Base-by-base conservation (phyloP, 2,797 vertebrate species). In the Aphelocoma californica region DNA sequence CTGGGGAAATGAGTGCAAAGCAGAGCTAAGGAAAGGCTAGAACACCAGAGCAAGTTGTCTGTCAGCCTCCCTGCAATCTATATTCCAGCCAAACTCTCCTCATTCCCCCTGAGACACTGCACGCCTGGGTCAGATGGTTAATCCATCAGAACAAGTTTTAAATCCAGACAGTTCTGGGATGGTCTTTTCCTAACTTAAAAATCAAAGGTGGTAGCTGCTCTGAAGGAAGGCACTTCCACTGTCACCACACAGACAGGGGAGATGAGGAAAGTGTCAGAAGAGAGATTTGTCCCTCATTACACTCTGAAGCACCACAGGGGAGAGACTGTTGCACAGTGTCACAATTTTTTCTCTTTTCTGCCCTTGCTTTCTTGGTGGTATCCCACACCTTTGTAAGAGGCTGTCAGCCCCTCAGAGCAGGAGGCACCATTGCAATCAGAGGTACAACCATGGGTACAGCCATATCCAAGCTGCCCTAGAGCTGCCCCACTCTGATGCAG, bases 321-420 rank as follows among this genome's bases (percentile, higher is more conserved):
- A 82, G 18, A 1, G 3, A 56, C 26, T 32, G 42, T 65, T 32
- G 36, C 34, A 64, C 1, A 0, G 14, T 12, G 40, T 3, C 4
- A 26, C 28, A 51, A 61, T 51, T 36, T 83, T 62, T 48, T 42
- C 34, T 75, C 13, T 70, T 86, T 83, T 78, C 31, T 71, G 48
- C 34, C 24, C 28, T 72, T 34, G 42, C 7, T 10, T 21, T 57
- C 25, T 48, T 61, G 29, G 34, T 34, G 40, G 29, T 69, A 69
- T 45, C 58, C 34, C 19, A 26, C 25, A 44, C 8, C 10, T 86
- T 60, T n/a, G 17, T 28, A 51, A 31, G 11, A 74, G 66, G 17
- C 24, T 70, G 47, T 86, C 60, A 80, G 50, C n/a, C 75, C n/a
- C 61, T 65, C n/a, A 23, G 66, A 78, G 74, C 48, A 71, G 50